Percentiles rank a stretch among this genome's conserved stretches.
These are phyloP conservation scores for Dynastes hyllus DNA, from an alignment of 2,888 invertebrate genomes.

Conservation along the genomic window DNA sequence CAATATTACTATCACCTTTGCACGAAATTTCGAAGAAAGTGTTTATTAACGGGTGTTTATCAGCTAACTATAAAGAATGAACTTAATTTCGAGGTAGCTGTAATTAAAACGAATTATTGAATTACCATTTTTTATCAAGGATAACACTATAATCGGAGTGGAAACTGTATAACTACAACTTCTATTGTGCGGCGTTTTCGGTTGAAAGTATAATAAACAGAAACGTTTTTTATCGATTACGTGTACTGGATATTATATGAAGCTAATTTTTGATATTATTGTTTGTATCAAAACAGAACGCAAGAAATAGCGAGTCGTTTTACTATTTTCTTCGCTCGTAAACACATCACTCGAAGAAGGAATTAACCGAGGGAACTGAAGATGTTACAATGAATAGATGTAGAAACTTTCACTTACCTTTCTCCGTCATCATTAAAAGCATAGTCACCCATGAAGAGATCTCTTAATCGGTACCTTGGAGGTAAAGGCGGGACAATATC, in stretches of 20 bases:
- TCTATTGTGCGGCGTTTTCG: background rate
- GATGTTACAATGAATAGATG: conserved; percentile 26
- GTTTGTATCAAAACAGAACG: conserved; percentile 23
- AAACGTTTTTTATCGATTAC: conserved; percentile 39
- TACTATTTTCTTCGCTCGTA: background rate
- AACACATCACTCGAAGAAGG: conserved; percentile 1
- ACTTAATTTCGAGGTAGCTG: no score
- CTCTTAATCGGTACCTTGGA: conserved; percentile 83
- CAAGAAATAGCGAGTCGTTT: background rate
- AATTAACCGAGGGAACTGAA: conserved; percentile 10
- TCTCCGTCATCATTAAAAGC: conserved; percentile 85
- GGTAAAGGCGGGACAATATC: conserved; percentile 71
- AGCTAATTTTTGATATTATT: conserved; percentile 17
- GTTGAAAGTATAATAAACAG: background rate
- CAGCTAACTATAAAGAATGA: no score
- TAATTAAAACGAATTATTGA: no score
- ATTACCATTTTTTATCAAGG: no score
- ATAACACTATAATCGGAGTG: no score
- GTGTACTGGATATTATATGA: background rate
- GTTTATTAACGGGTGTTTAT: no score
- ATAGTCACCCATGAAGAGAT: conserved; percentile 85
- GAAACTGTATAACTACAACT: no score
- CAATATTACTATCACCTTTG: no score
- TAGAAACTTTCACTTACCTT: conserved; percentile 74
- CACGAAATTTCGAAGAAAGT: no score